Evolutionary conservation across 2,113 vertebrate genomes (phyloP).

Genomic region (Pseudonaja textilis): DNA sequence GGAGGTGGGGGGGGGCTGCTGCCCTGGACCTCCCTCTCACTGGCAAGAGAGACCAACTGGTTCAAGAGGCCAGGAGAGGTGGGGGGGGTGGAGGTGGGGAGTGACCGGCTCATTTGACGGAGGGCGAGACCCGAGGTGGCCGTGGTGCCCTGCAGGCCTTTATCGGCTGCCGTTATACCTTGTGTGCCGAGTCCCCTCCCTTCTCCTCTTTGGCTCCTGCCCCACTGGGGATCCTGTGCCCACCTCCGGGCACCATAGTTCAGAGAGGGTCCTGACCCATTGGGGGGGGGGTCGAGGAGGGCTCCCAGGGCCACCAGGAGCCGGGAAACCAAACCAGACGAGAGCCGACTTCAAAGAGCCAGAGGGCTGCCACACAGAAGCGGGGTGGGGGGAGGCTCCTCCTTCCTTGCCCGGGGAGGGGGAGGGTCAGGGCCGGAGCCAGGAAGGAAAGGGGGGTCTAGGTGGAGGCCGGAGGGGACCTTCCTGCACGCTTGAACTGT

Average conservation of each 20-base stretch:
- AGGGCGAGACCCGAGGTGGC: background rate
- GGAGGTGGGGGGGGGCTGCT: no score
- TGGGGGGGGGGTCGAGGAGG: background rate
- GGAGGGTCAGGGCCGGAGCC: background rate
- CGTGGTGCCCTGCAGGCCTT: background rate
- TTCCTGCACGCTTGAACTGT: background rate
- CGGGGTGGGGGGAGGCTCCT: rapidly evolving
- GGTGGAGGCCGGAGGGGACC: background rate
- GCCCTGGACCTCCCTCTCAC: background rate
- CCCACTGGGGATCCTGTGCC: background rate
- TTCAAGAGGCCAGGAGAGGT: background rate
- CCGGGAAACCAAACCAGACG: background rate
- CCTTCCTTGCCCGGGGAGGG: background rate
- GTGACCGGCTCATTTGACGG: background rate
- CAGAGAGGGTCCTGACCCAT: background rate
- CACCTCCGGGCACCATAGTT: background rate
- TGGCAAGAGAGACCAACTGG: background rate
- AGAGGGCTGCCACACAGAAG: background rate
- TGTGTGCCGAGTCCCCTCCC: background rate
- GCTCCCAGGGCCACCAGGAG: background rate
- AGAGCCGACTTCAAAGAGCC: background rate
- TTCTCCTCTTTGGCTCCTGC: background rate
- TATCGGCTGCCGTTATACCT: background rate
- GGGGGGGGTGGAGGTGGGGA: background rate
- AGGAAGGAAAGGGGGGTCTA: background rate